Base-by-base conservation (phyloP, 1,140 invertebrate genomes). In the Hestina assimilis region DNA sequence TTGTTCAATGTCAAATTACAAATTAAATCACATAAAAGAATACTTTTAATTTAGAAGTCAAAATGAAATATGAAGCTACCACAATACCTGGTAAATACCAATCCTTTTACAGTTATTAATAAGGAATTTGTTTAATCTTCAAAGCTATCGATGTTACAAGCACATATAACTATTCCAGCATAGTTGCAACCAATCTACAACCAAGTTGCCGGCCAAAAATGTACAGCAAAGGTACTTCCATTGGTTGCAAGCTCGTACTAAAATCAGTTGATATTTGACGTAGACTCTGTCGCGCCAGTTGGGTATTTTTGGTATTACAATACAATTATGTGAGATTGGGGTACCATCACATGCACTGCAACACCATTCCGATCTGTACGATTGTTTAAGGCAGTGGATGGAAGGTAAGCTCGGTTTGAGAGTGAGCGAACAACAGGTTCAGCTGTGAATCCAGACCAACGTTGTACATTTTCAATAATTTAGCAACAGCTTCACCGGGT, bases 371-470 rank as follows among this genome's bases (percentile, higher is more conserved):
- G 43, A 40, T 58, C 65, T 62, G 48, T 33, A 23, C 11, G 6
- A 19, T 26, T 21, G 45, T 75, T 88, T 86, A 89, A 46, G 87
- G 86, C 41, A 85, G 50, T 3, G 92, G 92, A 70, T 91, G 78
- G 80, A 93, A 92, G 19, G 89, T 90, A n/a, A 93, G 83, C 75
- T 92, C 90, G 17, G 90, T 90, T 59, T 92, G 89, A 61, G 91
- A 91, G 68, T 90, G 89, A 1, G 90, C 89, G 71, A 93, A 93
- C 15, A 93, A 71, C 43, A 92, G 72, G 69, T 92, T 92, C 15
- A 93, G 73, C 66, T 93, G 91, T 0, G 92, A 93, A 63, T 93
- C 92, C 31, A 94, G 76, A 66, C 92, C 93, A 26, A 93, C 91
- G 65, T 92, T 91, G 70, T 91, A 91, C 4, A 94, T 90, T 66